Evolutionary conservation across 2,888 invertebrate genomes (phyloP), one percentile per base, ranked within the genome.

Genomic region (Tachystola acroxantha): DNA sequence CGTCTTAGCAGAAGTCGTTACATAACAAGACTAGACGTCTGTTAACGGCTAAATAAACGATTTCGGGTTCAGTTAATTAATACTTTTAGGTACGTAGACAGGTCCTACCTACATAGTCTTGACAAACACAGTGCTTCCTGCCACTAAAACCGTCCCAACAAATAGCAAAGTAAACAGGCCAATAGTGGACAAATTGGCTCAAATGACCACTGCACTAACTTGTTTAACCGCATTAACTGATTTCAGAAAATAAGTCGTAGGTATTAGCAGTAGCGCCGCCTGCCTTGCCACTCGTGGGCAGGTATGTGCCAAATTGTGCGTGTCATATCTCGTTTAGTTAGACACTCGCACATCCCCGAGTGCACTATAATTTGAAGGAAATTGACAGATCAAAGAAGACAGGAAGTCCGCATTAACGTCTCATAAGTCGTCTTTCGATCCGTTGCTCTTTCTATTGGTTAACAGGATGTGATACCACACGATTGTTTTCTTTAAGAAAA

Each of bases 391-490:
- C 72, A 80, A 76, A 77, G 76, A 71, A 64, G 64, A 45, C 78
- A 74, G 84, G 84, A 84, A 74, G 81, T 76, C 60, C 65, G 67
- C 71, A 82, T 82, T 81, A 82, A 62, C 68, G 62, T 58, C 56
- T 64, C 59, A 60, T 64, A 58, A 66, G 63, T 56, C 64, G 57
- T 64, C 61, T 67, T 72, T 72, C 70, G 70, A 75, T 69, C 55
- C 44, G 41, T 40, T 53, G 54, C 59, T 62, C 60, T 60, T 56
- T 55, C 61, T 62, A 24, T 16, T 16, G 16, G 16, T 4, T 16
- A 16, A 16, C 3, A 16, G 16, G 3, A 16, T 16, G 16, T 4
- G 16, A 16, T 16, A 16, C 3, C 3, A 16, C 6, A 16, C 16
- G 16, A 4, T 16, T 24, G 7, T 24, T 24, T 24, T 7, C 7